phyloP scores from a whole-genome alignment of 2,113 vertebrate genomes.

The Sigmodon hispidus region DNA sequence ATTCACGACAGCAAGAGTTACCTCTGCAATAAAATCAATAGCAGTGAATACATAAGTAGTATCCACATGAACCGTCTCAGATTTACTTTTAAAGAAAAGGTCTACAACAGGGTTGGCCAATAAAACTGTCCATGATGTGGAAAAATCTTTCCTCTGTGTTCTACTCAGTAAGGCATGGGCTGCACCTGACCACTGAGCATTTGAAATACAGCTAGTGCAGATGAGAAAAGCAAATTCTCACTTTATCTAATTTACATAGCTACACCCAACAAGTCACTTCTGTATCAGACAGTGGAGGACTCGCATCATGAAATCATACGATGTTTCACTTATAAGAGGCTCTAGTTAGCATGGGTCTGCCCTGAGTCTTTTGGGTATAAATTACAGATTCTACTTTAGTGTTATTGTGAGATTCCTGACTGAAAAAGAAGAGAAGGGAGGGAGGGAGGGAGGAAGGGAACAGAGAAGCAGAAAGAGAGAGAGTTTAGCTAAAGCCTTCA shows the following conservation, averaged over 20 bases:
- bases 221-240: background rate
- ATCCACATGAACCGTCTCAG: background rate
- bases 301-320: background rate
- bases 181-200: background rate
- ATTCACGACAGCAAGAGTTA: background rate
- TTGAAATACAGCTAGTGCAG: background rate
- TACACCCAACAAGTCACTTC: rapidly evolving
- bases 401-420: background rate
- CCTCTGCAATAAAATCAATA: conserved; percentile 27
- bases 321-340: background rate
- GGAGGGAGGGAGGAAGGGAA: too few species aligned
- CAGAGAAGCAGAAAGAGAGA: background rate
- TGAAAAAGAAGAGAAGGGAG: too few species aligned
- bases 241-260: background rate
- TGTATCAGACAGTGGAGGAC: background rate
- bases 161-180: background rate
- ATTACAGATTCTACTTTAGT: background rate
- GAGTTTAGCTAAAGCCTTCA: background rate
- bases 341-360: background rate
- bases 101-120: background rate
- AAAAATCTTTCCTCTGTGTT: background rate
- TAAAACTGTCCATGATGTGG: background rate
- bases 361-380: background rate
- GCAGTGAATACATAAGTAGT: background rate
- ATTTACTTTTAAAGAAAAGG: background rate